Evolutionary conservation across 2,113 vertebrate species (phyloP).

Genomic region (Chroicocephalus ridibundus): DNA sequence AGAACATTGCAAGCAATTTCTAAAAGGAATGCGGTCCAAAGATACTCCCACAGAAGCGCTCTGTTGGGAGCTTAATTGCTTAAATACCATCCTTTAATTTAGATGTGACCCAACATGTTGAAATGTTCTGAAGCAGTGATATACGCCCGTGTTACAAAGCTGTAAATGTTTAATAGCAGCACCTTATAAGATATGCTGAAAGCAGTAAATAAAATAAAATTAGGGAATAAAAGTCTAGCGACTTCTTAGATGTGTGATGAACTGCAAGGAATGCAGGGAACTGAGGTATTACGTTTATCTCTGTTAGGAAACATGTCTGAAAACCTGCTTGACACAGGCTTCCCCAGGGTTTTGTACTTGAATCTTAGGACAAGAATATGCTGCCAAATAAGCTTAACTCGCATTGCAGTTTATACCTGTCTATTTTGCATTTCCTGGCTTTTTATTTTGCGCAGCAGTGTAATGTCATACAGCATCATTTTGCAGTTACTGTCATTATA

Average conservation of each 20-base stretch:
- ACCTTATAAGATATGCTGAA: not conserved
- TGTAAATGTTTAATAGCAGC: not conserved
- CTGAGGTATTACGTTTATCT: not conserved
- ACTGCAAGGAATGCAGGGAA: not conserved
- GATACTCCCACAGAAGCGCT: not conserved
- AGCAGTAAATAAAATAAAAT: not conserved
- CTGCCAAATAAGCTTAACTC: not conserved
- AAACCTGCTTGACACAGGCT: constrained; percentile 1
- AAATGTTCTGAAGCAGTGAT: not conserved
- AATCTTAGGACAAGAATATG: not conserved
- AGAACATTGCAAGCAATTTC: not conserved
- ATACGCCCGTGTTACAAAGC: not conserved
- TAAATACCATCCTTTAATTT: not conserved
- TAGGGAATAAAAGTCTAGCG: not conserved
- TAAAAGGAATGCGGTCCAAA: accelerated
- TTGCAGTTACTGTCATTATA: not conserved
- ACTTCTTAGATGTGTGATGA: constrained; percentile 5
- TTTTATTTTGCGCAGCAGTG: not conserved
- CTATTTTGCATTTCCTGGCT: not conserved
- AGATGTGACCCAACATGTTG: not conserved
- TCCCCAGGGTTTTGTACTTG: not conserved
- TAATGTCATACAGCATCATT: not conserved
- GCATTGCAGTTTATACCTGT: not conserved
- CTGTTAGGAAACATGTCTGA: not conserved
- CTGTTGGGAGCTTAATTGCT: not conserved